phyloP scores from a whole-genome alignment of 2,888 invertebrate genomes.

The Caprella mutica region DNA sequence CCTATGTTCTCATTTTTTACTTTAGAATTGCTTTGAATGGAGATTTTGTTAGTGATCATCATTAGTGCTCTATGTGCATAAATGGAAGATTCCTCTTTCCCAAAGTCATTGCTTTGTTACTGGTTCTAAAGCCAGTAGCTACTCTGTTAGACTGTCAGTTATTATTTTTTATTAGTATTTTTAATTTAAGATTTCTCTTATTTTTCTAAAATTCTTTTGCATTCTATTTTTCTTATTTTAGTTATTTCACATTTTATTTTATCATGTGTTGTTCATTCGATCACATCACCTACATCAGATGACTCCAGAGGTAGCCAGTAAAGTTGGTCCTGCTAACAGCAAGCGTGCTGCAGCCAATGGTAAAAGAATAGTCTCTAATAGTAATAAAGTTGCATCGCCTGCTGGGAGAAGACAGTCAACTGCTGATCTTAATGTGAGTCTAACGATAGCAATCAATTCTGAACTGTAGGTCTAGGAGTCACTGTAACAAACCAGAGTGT shows the following conservation, averaged over 20 bases:
- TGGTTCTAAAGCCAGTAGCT: constrained; percentile 22
- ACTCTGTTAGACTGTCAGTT: constrained; percentile 34
- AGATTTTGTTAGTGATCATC: constrained; percentile 36
- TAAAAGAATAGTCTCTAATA: no score
- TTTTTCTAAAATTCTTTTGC: constrained; percentile 10
- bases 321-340: no score
- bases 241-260: background rate
- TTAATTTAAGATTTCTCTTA: constrained; percentile 25
- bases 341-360: no score
- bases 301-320: background rate
- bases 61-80: background rate
- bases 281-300: background rate
- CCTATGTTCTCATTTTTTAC: background rate
- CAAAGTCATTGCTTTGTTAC: no score
- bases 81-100: no score
- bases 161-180: constrained; percentile 12
- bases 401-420: no score
- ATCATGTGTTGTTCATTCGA: background rate
- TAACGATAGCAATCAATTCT: no score
- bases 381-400: no score
- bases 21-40: constrained; percentile 35
- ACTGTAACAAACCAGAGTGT: no score
- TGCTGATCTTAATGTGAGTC: no score
- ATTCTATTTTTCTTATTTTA: background rate
- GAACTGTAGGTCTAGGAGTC: no score